Evolutionary conservation across 2,888 invertebrate genomes (phyloP), one percentile per base, ranked within the genome.

Genomic region (Nemotelus nigrinus): DNA sequence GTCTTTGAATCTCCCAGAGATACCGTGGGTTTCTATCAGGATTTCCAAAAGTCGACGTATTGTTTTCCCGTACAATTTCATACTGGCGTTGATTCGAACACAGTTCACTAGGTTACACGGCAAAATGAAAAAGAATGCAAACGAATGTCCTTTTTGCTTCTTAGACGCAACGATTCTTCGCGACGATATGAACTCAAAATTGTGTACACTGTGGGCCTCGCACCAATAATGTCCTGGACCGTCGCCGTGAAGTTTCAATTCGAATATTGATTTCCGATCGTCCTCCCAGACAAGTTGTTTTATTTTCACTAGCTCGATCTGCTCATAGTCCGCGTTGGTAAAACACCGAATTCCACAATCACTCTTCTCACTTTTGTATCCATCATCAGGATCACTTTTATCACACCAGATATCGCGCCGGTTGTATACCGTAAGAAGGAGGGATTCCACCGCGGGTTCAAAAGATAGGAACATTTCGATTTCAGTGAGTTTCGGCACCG

Each of bases 201-300:
- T 86, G 77, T 82, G 82, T 2, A 89, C 88, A 0, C 83, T 83
- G 81, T 90, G 90, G 0, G 90, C 91, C 84, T 91, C 90, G 83
- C 92, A 92, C 91, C 92, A 92, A 83, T 92, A 92, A 80, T 90
- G 88, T 1, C 91, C 91, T 0, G 91, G 88, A 78, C 88, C 87
- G 60, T 90, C 86, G 2, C 86, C 88, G 60, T 89, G 85, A 1
- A 90, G 83, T 80, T 89, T 86, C 2, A 92, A 82, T 76, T 88
- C 84, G 80, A 89, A 91, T 3, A 91, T 87, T 0, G 83, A 81
- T 75, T 85, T 85, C 0, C 82, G 80, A 39, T 81, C 78, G 2
- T 83, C 84, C 78, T 85, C 83, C 86, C 86, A 86, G 60, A 84
- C 81, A 39, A 82, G 77, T 25, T 89, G 84, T 78, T 87, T 85